phyloP scores from a whole-genome alignment of 1,140 invertebrate genomes.

The Scaptodrosophila lebanonensis region DNA sequence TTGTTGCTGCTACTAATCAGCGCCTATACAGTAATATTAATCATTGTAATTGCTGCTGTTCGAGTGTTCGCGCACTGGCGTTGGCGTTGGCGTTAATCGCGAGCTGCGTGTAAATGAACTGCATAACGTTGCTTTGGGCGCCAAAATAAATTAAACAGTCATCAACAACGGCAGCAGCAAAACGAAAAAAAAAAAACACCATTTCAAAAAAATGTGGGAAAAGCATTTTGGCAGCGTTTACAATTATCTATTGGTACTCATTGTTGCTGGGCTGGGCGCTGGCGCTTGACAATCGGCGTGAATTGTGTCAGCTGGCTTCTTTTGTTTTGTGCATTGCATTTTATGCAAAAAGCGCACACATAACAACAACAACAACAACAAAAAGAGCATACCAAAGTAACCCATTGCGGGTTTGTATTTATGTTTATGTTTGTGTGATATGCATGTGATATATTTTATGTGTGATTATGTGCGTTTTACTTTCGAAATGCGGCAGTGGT shows the following conservation, averaged over 20 bases:
- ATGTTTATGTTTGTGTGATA: too few relatives aligned
- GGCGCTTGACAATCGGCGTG: too few relatives aligned
- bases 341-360: slow-evolving; percentile 43
- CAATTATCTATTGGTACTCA: slow-evolving; percentile 5
- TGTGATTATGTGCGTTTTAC: slow-evolving; percentile 54
- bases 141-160: too few relatives aligned
- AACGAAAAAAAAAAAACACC: neutral
- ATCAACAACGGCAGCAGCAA: neutral
- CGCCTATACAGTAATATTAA: slow-evolving; percentile 52
- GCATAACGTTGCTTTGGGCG: slow-evolving; percentile 19
- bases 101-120: slow-evolving; percentile 72
- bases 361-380: slow-evolving; percentile 11
- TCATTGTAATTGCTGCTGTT: slow-evolving; percentile 57
- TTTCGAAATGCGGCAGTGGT: slow-evolving; percentile 32
- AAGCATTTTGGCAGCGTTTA: slow-evolving; percentile 55
- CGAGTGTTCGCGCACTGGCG: slow-evolving; percentile 3
- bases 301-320: slow-evolving; percentile 65
- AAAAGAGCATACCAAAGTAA: neutral
- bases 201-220: slow-evolving; percentile 53
- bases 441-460: slow-evolving; percentile 41
- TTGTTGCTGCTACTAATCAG: slow-evolving; percentile 1
- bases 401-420: too few relatives aligned
- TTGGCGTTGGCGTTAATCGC: slow-evolving; percentile 15
- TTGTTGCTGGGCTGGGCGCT: slow-evolving; percentile 33
- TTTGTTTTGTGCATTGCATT: too few relatives aligned